These are phyloP conservation scores for Brachionus rotundiformis DNA, from an alignment of 1,140 invertebrate genomes.

Conservation along the genomic window DNA sequence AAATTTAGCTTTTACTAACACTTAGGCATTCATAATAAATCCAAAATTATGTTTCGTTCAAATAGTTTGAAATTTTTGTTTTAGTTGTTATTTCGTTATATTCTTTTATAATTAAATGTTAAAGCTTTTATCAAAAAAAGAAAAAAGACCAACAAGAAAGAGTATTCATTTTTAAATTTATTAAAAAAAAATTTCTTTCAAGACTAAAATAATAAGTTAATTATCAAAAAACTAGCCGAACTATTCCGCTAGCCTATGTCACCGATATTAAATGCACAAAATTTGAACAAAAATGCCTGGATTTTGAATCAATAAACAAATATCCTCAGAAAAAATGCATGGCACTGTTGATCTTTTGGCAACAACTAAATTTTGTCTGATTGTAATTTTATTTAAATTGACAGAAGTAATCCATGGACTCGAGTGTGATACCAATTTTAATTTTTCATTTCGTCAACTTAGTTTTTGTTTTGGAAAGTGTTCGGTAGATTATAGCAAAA, in stretches of 20 bases:
- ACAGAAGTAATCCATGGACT: background rate
- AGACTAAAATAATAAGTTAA: too few relatives aligned
- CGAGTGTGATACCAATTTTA: background rate
- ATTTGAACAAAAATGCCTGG: background rate
- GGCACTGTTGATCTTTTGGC: background rate
- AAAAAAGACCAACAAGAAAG: background rate
- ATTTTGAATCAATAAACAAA: background rate
- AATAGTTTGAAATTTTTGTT: background rate
- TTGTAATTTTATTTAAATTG: background rate
- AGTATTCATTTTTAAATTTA: background rate
- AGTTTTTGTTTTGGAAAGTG: background rate
- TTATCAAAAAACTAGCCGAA: background rate
- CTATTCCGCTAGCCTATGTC: background rate
- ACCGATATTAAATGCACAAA: background rate
- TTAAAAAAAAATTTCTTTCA: background rate
- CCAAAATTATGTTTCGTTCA: slow-evolving; percentile 29
- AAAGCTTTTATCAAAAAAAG: background rate
- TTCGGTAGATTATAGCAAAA: background rate
- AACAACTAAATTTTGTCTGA: background rate
- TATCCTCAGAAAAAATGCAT: background rate
- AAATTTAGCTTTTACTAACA: slow-evolving; percentile 34
- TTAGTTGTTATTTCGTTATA: background rate
- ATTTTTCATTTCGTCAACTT: background rate
- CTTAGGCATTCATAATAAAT: slow-evolving; percentile 39
- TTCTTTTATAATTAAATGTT: slow-evolving; percentile 9